Percentiles rank a stretch among this genome's conserved stretches.
Evolutionary conservation across 2,888 invertebrate genomes (phyloP).

Genomic region (Stenolophus ochropezus): DNA sequence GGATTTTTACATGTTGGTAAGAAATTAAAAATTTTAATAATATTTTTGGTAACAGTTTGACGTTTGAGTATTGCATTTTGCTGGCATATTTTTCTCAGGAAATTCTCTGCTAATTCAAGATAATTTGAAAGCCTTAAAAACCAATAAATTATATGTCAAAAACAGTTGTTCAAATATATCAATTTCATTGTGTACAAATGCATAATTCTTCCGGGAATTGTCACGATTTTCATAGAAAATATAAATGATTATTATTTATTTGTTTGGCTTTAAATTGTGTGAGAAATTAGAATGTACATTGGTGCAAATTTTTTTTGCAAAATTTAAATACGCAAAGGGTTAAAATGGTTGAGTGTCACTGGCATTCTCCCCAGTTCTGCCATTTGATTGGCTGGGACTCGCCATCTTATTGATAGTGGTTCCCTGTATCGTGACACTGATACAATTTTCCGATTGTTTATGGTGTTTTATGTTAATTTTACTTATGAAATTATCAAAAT

Average conservation of each 20-base stretch:
- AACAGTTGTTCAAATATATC: conserved; percentile 38
- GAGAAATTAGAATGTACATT: neutral
- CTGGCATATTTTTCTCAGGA: neutral
- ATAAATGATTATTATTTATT: neutral
- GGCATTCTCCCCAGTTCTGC: conserved; percentile 41
- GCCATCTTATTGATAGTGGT: conserved; percentile 61
- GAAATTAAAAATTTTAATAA: neutral
- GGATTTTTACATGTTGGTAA: conserved; percentile 23
- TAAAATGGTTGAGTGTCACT: conserved; percentile 34
- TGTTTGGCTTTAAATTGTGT: neutral
- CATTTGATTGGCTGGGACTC: conserved; percentile 55
- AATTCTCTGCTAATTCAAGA: neutral
- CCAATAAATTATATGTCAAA: conserved; percentile 26
- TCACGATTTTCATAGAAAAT: neutral
- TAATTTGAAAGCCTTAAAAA: neutral
- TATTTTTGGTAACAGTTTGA: neutral
- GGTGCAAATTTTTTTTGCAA: neutral
- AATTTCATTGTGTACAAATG: conserved; percentile 36
- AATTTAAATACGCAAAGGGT: neutral
- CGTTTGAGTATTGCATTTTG: neutral
- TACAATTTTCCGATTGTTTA: conserved; percentile 58
- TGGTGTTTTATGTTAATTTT: conserved; percentile 56
- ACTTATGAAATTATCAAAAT: conserved; percentile 56
- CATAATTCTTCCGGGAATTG: neutral
- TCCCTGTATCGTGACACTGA: conserved; percentile 48